A percentile compares a stretch with the other conserved stretches of the same genome.
These are phyloP conservation scores for Zosterops lateralis DNA, from an alignment of 2,113 vertebrate genomes.

Conservation along the genomic window DNA sequence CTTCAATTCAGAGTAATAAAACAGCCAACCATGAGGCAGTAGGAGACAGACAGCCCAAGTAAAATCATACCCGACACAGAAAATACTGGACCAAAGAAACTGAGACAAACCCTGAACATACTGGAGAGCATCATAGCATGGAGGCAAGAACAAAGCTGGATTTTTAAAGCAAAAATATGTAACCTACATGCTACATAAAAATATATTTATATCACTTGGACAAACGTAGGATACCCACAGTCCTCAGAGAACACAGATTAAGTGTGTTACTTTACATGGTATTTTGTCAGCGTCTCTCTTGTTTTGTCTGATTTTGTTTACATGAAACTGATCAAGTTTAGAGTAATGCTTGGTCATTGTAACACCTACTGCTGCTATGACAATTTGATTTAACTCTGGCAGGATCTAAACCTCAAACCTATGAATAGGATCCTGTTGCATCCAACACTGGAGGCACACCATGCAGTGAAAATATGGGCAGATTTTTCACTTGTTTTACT, in stretches of 20 bases:
- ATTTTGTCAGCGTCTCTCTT: background rate
- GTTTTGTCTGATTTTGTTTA: background rate
- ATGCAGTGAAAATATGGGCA: background rate
- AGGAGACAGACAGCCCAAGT: background rate
- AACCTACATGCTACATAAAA: background rate
- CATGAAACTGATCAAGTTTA: background rate
- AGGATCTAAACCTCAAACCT: background rate
- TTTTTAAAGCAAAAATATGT: background rate
- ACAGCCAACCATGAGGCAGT: background rate
- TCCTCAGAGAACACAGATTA: background rate
- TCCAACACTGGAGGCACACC: background rate
- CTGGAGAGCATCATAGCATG: background rate
- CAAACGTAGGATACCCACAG: background rate
- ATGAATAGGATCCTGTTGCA: background rate
- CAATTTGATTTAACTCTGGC: background rate
- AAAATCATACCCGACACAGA: background rate
- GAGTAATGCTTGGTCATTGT: background rate
- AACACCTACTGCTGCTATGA: background rate
- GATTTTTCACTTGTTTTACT: background rate
- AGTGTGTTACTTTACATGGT: accelerated
- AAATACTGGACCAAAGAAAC: background rate
- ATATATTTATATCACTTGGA: background rate
- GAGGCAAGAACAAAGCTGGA: background rate
- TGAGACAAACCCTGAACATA: background rate
- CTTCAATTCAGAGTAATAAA: background rate